phyloP scores from a whole-genome alignment of 2,888 invertebrate genomes.

The Rhyacophila evoluta region DNA sequence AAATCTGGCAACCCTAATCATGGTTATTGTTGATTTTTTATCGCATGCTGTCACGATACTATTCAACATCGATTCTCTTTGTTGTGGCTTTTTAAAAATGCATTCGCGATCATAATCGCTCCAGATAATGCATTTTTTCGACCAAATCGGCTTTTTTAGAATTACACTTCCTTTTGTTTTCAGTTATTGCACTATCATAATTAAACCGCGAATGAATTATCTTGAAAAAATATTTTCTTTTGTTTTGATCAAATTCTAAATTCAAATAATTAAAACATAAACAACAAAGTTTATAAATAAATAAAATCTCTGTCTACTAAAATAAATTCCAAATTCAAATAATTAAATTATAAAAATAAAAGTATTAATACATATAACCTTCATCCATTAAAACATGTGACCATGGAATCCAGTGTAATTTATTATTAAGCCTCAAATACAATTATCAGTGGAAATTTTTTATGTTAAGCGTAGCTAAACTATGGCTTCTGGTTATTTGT shows the following conservation, averaged over 20 bases:
- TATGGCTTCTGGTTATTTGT: not conserved
- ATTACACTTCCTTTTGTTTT: not conserved
- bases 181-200: not conserved
- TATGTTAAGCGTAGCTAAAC: not conserved
- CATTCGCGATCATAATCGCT: constrained; percentile 43
- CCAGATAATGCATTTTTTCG: constrained; percentile 19
- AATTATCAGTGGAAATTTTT: not conserved
- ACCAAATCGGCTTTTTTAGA: constrained; percentile 5
- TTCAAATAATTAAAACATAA: too few relatives aligned
- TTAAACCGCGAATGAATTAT: not conserved
- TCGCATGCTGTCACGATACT: constrained; percentile 48
- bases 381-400: too few relatives aligned
- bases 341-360: too few relatives aligned
- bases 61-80: constrained; percentile 49
- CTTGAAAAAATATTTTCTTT: too few relatives aligned
- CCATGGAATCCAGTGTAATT: too few relatives aligned
- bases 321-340: too few relatives aligned
- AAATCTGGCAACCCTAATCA: not conserved
- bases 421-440: not conserved
- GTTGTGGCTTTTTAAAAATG: constrained; percentile 50
- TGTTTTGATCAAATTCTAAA: not conserved
- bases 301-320: too few relatives aligned
- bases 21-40: constrained; percentile 26
- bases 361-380: too few relatives aligned
- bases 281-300: too few relatives aligned